A percentile compares a stretch with the other conserved stretches of the same genome.
Conservation (phyloP, 2,797 vertebrate genomes). For the Pangasius larnaudii region DNA sequence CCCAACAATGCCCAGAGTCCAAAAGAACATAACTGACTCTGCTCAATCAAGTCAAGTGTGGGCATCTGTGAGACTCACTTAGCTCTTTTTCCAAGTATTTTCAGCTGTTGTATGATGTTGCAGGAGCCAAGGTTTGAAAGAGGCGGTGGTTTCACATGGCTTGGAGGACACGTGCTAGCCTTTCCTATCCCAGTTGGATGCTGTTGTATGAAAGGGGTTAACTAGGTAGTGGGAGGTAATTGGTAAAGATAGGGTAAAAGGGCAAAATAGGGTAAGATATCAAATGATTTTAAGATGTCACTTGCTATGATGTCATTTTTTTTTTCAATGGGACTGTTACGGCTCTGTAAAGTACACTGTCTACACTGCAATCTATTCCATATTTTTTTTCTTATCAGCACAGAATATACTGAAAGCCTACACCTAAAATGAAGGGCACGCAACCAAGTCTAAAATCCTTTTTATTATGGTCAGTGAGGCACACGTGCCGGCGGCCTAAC, state of each 20-base stretch:
- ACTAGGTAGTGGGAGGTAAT: neutral
- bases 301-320: neutral
- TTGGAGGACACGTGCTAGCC: neutral
- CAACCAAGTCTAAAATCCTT: neutral
- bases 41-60: neutral
- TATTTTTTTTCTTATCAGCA: neutral
- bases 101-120: neutral
- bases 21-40: neutral
- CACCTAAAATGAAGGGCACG: neutral
- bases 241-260: neutral
- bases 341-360: neutral
- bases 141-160: neutral
- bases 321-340: neutral
- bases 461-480: neutral
- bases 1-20: neutral
- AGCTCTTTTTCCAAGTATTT: neutral
- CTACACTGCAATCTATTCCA: neutral
- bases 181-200: neutral
- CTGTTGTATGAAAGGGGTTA: neutral
- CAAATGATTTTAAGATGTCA: neutral
- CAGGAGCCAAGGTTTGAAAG: neutral
- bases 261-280: neutral
- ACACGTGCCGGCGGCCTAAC: neutral
- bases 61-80: neutral
- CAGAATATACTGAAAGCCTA: neutral